Base-by-base conservation (phyloP, 2,797 vertebrate genomes). In the Emys orbicularis region DNA sequence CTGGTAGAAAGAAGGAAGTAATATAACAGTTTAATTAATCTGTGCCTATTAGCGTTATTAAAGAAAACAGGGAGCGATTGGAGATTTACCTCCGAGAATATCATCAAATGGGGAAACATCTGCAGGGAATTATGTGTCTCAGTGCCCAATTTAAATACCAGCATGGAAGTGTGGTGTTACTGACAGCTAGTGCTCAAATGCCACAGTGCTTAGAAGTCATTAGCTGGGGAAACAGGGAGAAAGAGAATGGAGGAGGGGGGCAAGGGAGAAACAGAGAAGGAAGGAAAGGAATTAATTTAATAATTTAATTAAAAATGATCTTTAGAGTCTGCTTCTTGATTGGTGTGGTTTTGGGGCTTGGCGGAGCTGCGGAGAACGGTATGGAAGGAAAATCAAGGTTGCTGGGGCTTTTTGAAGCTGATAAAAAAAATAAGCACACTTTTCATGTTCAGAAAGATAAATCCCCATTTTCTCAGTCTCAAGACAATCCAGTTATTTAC, bases 151-250 rank as follows among this genome's bases (percentile, higher is more conserved):
- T 97, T 97, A 96, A 96, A 95, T 82, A 95, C 97, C 95, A 94
- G 92, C 89, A 97, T 50, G 93, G 96, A 97, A 97, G 96, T 96
- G 95, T 95, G 90, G 96, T 94, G 96, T 94, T 97, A 97, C 96
- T 96, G 94, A 97, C 97, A 94, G 94, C 91, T 93, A 89, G 92
- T 37, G 97, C 96, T 95, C 96, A 98, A 98, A 97, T 97, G 97
- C 97, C 98, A 98, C 92, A 92, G 95, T 96, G 97, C 98, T 98
- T 98, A 98, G 96, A 97, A 97, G 97, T 97, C 97, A 97, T 98
- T 98, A 98, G 96, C 97, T 96, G 94, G 95, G 96, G 97, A 98
- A 94, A 97, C 95, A 84, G 97, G n/a, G 25, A 95, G 97, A 89
- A 92, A 97, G 96, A 96, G 96, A 86, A 87, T 96, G 94, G 96